Percentiles rank a stretch among this genome's conserved stretches.
Conservation (phyloP, 2,888 invertebrate genomes). For the Pseudococcus jackbeardsleyi region DNA sequence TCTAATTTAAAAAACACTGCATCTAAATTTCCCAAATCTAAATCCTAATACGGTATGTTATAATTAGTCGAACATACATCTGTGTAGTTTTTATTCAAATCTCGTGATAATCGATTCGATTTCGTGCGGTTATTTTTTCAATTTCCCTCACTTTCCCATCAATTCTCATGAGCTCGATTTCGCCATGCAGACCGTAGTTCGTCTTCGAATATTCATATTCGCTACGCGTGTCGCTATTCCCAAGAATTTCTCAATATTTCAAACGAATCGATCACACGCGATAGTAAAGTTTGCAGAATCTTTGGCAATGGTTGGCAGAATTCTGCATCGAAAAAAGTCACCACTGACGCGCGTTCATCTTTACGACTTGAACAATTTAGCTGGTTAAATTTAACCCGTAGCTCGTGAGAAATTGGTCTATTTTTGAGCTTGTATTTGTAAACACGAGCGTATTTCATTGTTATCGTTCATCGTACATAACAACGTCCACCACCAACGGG, state of each 20-base stretch:
- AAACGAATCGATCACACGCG: background rate
- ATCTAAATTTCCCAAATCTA: background rate
- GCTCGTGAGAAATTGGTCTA: slow-evolving; percentile 7
- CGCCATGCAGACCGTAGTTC: background rate
- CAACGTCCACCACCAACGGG: background rate
- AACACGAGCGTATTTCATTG: slow-evolving; percentile 39
- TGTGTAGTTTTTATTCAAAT: background rate
- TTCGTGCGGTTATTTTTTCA: slow-evolving; percentile 25
- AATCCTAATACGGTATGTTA: background rate
- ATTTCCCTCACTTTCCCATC: background rate
- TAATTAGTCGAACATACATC: slow-evolving; percentile 9
- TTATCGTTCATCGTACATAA: background rate
- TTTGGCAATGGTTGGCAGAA: background rate
- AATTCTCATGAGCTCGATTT: slow-evolving; percentile 5
- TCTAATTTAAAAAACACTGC: too few species aligned
- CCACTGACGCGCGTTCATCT: background rate
- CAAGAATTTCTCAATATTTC: background rate
- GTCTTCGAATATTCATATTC: background rate
- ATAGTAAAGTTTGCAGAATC: background rate
- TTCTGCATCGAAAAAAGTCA: background rate
- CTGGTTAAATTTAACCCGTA: slow-evolving; percentile 13
- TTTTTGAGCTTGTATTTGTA: slow-evolving; percentile 19
- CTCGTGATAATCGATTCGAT: slow-evolving; percentile 23
- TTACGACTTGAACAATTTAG: slow-evolving; percentile 11
- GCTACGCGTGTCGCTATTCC: background rate